A percentile compares a stretch with the other conserved stretches of the same genome.
These are phyloP conservation scores for Spodoptera frugiperda DNA, from an alignment of 1,140 invertebrate species.

Conservation along the genomic window DNA sequence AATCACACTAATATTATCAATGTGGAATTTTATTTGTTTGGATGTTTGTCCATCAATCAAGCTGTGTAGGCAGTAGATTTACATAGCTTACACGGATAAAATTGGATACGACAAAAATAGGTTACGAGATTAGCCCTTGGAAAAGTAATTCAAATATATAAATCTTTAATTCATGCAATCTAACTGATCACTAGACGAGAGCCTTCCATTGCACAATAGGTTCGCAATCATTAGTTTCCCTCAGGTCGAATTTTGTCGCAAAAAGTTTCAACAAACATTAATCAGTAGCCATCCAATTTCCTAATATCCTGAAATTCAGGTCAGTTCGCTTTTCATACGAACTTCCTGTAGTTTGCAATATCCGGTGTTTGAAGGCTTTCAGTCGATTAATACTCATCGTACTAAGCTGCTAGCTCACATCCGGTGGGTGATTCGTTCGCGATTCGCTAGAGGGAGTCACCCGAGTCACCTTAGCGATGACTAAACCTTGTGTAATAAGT, in stretches of 20 bases:
- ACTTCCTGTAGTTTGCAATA: conserved; percentile 66
- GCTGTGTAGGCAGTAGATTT: too few species aligned
- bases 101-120: too few species aligned
- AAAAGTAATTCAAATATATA: too few species aligned
- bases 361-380: conserved; percentile 71
- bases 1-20: too few species aligned
- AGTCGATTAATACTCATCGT: conserved; percentile 61
- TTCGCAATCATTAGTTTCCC: background rate
- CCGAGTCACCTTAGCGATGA: conserved; percentile 12
- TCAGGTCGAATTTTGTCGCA: conserved; percentile 3
- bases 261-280: conserved; percentile 13
- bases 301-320: conserved; percentile 54
- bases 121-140: too few species aligned
- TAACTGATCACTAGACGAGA: too few species aligned
- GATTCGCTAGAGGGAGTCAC: background rate
- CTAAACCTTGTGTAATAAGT: conserved; percentile 18
- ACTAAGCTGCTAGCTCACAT: conserved; percentile 51
- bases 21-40: too few species aligned
- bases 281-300: conserved; percentile 55
- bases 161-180: too few species aligned
- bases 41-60: too few species aligned
- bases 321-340: conserved; percentile 53
- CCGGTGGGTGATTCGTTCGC: conserved; percentile 22
- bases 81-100: too few species aligned
- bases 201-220: background rate